phyloP scores from a whole-genome alignment of 2,113 vertebrate genomes.

The Pandion haliaetus region DNA sequence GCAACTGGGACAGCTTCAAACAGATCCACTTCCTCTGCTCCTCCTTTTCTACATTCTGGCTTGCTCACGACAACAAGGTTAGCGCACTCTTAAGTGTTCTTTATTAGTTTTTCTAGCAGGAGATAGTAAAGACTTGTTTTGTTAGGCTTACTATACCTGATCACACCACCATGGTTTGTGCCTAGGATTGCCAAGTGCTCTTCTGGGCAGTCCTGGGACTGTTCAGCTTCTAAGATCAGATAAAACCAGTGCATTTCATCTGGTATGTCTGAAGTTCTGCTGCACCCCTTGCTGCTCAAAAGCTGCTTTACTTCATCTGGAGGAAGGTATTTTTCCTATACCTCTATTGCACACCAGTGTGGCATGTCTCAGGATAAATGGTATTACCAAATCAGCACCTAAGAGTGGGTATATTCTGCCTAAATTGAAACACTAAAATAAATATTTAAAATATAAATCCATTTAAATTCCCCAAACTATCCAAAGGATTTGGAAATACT shows the following conservation, averaged over 20 bases:
- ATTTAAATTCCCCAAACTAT: not conserved
- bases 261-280: not conserved
- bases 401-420: not conserved
- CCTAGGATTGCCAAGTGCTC: not conserved
- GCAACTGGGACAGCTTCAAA: not conserved
- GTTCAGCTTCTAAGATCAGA: not conserved
- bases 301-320: not conserved
- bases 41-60: not conserved
- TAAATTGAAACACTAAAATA: not conserved
- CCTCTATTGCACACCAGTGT: not conserved
- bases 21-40: not conserved
- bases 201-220: not conserved
- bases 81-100: not conserved
- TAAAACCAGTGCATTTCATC: not conserved
- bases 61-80: not conserved
- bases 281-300: not conserved
- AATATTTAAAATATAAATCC: not conserved
- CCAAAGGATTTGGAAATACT: not conserved
- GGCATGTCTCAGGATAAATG: not conserved
- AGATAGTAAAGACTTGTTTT: not conserved
- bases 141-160: not conserved
- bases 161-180: not conserved
- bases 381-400: not conserved
- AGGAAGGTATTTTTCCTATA: not conserved
- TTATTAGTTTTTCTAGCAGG: not conserved